Conservation (phyloP, 2,888 invertebrate genomes). For the Aelia acuminata region DNA sequence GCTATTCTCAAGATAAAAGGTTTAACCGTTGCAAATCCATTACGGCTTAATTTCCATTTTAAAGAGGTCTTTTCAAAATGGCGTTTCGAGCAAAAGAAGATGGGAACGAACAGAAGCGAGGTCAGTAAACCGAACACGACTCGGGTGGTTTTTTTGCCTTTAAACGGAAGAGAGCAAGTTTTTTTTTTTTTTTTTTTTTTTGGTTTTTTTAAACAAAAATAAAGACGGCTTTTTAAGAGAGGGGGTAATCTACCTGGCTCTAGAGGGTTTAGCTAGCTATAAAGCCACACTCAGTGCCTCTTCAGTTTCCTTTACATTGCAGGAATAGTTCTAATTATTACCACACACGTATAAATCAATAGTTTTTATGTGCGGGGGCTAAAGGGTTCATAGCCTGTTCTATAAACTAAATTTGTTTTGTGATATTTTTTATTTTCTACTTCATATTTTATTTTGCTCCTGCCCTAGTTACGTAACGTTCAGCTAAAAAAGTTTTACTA, state of each 20-base stretch:
- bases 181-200: not conserved
- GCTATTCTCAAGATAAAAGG: not conserved
- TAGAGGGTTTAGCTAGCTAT: not conserved
- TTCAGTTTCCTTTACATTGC: not conserved
- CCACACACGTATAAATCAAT: not conserved
- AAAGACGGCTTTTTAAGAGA: not conserved
- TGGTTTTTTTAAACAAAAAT: no score
- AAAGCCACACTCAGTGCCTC: not conserved
- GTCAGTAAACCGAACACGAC: constrained; percentile 1
- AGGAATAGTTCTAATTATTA: not conserved
- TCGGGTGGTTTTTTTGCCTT: not conserved
- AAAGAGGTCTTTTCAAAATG: not conserved
- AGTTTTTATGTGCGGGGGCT: no score
- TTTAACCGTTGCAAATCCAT: not conserved
- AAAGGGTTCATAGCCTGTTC: no score
- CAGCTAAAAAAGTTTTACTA: no score
- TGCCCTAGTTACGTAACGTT: no score
- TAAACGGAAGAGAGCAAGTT: not conserved
- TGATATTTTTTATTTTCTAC: no score
- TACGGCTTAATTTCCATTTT: constrained; percentile 12
- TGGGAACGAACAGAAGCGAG: not conserved
- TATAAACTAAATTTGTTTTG: no score
- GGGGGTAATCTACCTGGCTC: not conserved
- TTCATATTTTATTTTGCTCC: no score
- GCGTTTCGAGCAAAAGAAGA: not conserved